Evolutionary conservation across 1,140 invertebrate species (phyloP).

Genomic region (Dendroctonus valens): DNA sequence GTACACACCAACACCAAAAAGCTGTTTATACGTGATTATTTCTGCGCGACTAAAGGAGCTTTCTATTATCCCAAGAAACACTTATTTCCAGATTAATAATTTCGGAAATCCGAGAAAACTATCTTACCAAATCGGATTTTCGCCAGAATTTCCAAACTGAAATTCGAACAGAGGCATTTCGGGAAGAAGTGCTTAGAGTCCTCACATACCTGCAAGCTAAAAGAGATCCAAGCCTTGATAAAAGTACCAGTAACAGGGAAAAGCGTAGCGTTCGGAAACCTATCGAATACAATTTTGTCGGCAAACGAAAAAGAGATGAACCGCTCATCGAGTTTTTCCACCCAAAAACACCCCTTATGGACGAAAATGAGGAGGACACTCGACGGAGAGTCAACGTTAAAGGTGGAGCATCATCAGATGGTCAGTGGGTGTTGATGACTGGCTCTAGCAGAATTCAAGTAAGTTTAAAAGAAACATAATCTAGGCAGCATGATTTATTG

Average conservation of each 20-base stretch:
- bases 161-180: constrained; percentile 35
- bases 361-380: constrained; percentile 61
- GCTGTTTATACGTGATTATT: no score
- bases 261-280: constrained; percentile 34
- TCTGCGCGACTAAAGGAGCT: no score
- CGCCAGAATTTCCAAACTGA: constrained; percentile 40
- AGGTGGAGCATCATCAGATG: constrained; percentile 51
- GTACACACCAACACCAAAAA: no score
- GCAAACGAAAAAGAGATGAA: constrained; percentile 49
- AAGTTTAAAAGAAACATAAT: constrained; percentile 44
- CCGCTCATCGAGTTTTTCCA: constrained; percentile 68
- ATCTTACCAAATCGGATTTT: constrained; percentile 41
- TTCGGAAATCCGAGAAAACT: constrained; percentile 45
- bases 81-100: constrained; percentile 37
- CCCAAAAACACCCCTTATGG: constrained; percentile 62
- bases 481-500: no score
- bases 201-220: constrained; percentile 33
- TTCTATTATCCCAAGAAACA: no score
- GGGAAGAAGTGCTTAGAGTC: constrained; percentile 41
- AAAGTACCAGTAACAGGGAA: constrained; percentile 28
- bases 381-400: constrained; percentile 58
- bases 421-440: constrained; percentile 75
- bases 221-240: background rate
- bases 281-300: constrained; percentile 45
- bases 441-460: constrained; percentile 76